Conservation (phyloP, 2,888 invertebrate species). For the Nemotelus nigrinus region DNA sequence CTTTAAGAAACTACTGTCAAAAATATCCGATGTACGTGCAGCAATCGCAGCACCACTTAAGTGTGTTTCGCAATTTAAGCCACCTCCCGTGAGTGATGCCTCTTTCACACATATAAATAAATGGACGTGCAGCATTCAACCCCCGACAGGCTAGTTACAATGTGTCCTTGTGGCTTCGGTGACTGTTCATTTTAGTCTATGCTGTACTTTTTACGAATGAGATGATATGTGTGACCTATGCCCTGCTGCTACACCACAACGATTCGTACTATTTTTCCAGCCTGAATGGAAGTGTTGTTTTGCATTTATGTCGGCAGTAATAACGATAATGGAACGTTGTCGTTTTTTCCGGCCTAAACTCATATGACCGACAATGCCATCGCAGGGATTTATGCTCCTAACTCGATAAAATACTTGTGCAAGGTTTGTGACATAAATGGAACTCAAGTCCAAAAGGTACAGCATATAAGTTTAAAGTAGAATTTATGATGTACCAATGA, state of each 20-base stretch:
- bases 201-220: conserved; percentile 3
- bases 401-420: no score
- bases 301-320: conserved; percentile 37
- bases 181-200: conserved; percentile 41
- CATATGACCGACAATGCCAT: background rate
- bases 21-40: background rate
- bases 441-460: no score
- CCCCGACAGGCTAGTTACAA: conserved; percentile 43
- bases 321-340: conserved; percentile 27
- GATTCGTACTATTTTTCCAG: conserved; percentile 9
- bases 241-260: conserved; percentile 24
- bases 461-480: no score
- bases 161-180: conserved; percentile 42
- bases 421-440: no score
- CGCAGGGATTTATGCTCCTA: no score
- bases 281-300: conserved; percentile 35
- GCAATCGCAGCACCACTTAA: conserved; percentile 40
- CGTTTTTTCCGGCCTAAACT: conserved; percentile 1
- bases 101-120: conserved; percentile 20
- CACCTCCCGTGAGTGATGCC: conserved; percentile 34
- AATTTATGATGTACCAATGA: no score
- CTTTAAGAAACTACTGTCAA: conserved; percentile 21
- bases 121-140: conserved; percentile 36
- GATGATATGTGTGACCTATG: conserved; percentile 16
- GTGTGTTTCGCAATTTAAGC: conserved; percentile 42